These are phyloP conservation scores for Prunella himalayana DNA, from an alignment of 2,113 vertebrate genomes.

Conservation along the genomic window DNA sequence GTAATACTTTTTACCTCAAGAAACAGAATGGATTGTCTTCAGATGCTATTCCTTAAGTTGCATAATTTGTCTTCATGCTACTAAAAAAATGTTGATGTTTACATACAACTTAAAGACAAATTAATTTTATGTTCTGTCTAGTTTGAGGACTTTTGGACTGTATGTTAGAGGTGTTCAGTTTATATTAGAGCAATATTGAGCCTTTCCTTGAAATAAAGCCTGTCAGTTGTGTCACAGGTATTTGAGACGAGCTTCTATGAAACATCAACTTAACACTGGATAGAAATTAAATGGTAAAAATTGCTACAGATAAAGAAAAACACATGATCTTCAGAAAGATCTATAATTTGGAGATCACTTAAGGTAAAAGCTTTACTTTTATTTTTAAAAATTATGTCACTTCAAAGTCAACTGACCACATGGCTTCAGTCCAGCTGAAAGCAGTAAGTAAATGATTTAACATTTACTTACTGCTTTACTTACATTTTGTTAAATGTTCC, in stretches of 20 bases:
- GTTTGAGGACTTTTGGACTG: neutral
- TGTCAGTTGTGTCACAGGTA: neutral
- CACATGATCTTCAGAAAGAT: neutral
- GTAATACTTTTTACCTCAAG: neutral
- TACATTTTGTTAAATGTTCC: neutral
- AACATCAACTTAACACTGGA: neutral
- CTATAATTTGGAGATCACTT: neutral
- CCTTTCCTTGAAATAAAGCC: neutral
- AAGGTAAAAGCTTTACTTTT: neutral
- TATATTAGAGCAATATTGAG: neutral
- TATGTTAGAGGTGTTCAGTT: neutral
- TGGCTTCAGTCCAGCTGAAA: neutral
- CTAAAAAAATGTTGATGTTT: neutral
- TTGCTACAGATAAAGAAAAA: neutral
- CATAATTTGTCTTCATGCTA: neutral
- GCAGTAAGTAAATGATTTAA: neutral
- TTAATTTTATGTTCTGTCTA: neutral
- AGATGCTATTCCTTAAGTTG: neutral
- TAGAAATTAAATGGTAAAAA: neutral
- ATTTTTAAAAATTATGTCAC: neutral
- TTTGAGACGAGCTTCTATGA: neutral
- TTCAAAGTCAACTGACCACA: neutral
- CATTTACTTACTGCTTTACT: no score
- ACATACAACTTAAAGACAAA: neutral
- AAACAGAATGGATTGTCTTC: neutral